Conservation (phyloP, 2,797 vertebrate species). For the Lepilemur ruficaudatus region DNA sequence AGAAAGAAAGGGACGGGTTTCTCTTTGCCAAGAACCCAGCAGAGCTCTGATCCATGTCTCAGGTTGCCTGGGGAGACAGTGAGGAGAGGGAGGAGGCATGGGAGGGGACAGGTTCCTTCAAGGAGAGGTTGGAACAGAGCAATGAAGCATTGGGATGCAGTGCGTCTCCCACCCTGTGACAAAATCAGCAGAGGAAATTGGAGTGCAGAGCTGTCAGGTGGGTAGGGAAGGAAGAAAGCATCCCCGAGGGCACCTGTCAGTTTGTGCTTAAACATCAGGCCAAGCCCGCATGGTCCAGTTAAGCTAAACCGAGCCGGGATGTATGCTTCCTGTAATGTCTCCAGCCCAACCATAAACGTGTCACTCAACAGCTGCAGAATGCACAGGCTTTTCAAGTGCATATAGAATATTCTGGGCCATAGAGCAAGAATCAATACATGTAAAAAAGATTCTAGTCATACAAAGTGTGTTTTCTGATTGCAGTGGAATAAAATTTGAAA, state of each 20-base stretch:
- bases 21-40: not conserved
- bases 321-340: not conserved
- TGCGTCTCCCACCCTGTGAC: fast-evolving
- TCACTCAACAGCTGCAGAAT: not conserved
- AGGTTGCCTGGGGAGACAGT: not conserved
- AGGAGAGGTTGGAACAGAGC: not conserved
- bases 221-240: not conserved
- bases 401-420: not conserved
- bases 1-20: not conserved
- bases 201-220: not conserved
- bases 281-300: not conserved
- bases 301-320: not conserved
- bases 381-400: not conserved
- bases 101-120: not conserved
- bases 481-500: not conserved
- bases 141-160: not conserved
- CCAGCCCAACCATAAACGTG: not conserved
- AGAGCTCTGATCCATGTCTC: not conserved
- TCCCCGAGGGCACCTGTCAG: fast-evolving
- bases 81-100: not conserved
- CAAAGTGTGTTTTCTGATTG: not conserved
- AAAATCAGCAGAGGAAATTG: not conserved
- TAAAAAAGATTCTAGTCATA: not conserved
- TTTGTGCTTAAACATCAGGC: not conserved
- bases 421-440: not conserved